These are phyloP conservation scores for Romanogobio albipinnatus DNA, from an alignment of 2,113 vertebrate genomes.

Conservation along the genomic window DNA sequence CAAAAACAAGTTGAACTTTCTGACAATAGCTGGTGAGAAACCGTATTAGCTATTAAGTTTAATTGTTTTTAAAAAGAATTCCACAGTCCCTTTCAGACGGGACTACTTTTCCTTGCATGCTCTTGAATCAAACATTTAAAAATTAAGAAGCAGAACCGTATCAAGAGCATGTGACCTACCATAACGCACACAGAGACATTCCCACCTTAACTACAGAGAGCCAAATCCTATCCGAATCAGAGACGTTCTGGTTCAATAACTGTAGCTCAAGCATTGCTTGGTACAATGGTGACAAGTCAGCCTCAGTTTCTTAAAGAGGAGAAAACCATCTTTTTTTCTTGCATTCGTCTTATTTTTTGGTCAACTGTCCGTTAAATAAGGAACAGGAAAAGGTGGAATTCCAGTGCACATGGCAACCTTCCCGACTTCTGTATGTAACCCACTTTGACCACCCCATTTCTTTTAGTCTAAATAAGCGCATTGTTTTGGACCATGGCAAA, in stretches of 20 bases:
- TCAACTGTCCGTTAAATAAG: not conserved
- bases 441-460: conserved; percentile 3
- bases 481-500: not conserved
- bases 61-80: not conserved
- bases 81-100: not conserved
- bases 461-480: not conserved
- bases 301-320: not conserved
- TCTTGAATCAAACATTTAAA: not conserved
- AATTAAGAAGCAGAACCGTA: not conserved
- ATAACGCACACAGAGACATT: not conserved
- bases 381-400: not conserved
- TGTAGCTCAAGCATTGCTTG: not conserved
- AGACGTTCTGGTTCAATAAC: not conserved
- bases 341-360: not conserved
- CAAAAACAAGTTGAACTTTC: not conserved
- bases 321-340: not conserved
- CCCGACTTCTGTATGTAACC: not conserved
- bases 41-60: not conserved
- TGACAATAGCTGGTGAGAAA: not conserved
- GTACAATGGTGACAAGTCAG: not conserved
- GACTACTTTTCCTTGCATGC: not conserved
- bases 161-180: not conserved
- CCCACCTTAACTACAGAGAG: not conserved
- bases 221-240: not conserved
- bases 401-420: not conserved